A percentile compares a stretch with the other conserved stretches of the same genome.
phyloP scores from a whole-genome alignment of 2,797 vertebrate species.

The Hapalemur alaotrensis region DNA sequence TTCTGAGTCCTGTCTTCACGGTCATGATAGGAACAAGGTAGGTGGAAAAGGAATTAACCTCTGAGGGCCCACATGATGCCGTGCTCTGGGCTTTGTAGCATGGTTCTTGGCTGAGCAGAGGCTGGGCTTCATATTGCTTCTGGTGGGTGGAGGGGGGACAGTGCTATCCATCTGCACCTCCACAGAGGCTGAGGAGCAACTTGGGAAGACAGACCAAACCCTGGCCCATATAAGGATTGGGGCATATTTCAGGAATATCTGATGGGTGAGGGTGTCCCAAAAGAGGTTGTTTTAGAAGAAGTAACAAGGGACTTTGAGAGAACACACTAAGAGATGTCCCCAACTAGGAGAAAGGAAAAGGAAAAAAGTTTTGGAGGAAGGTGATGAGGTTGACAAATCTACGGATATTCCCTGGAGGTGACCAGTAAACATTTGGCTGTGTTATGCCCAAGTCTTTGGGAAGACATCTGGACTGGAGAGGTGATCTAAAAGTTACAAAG shows the following conservation, averaged over 20 bases:
- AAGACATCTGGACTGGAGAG: neutral
- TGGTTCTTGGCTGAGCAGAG: neutral
- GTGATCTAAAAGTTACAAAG: neutral
- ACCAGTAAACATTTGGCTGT: neutral
- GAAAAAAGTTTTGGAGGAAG: neutral
- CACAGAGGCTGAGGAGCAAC: neutral
- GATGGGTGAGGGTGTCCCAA: neutral
- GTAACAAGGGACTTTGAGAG: neutral
- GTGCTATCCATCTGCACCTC: neutral
- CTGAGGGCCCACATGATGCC: neutral
- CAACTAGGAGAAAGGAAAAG: neutral
- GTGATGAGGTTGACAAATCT: neutral
- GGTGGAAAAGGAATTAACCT: neutral
- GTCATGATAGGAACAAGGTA: neutral
- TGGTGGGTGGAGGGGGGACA: no score
- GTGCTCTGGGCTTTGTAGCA: neutral
- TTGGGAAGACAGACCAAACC: neutral
- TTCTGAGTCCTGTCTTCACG: neutral
- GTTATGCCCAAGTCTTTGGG: neutral
- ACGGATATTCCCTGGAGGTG: neutral
- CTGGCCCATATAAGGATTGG: accelerated
- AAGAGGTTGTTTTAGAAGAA: neutral
- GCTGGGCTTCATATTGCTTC: neutral
- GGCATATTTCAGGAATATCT: neutral
- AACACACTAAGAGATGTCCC: neutral